Conservation (phyloP, 2,888 invertebrate genomes). For the Dolichopus griseipennis region DNA sequence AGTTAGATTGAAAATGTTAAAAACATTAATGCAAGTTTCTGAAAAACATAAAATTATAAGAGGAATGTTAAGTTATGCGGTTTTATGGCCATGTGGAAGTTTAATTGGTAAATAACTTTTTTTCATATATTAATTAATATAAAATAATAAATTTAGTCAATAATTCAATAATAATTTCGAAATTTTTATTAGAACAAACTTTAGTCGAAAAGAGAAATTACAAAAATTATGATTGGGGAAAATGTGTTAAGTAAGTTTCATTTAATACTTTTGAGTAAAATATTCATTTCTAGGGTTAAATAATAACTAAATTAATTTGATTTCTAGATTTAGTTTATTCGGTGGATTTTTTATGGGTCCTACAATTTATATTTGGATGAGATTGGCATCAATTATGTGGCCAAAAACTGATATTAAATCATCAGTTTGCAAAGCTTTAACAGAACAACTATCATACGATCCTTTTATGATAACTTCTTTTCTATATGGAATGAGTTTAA, state of each 20-base stretch:
- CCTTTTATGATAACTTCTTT: constrained; percentile 52
- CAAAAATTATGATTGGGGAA: constrained; percentile 48
- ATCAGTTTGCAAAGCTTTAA: constrained; percentile 42
- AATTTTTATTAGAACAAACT: constrained; percentile 44
- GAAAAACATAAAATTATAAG: constrained; percentile 47
- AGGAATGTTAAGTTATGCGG: constrained; percentile 52
- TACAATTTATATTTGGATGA: constrained; percentile 58
- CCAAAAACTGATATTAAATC: constrained; percentile 40
- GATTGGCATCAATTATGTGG: constrained; percentile 49
- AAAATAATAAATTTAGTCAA: neutral
- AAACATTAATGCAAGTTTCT: constrained; percentile 43
- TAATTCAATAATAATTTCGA: no score
- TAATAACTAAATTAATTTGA: no score
- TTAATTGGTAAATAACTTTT: constrained; percentile 33
- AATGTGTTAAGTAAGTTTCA: constrained; percentile 44
- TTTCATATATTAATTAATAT: neutral
- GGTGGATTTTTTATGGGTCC: constrained; percentile 59
- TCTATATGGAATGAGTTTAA: constrained; percentile 51
- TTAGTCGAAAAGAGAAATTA: constrained; percentile 45
- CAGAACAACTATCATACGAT: constrained; percentile 53
- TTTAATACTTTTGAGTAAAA: no score
- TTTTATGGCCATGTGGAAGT: constrained; percentile 52
- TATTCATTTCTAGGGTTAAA: no score
- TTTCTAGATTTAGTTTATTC: constrained; percentile 52
- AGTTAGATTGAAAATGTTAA: constrained; percentile 30